These are phyloP conservation scores for Conus canariensis DNA, from an alignment of 2,888 invertebrate species.

Conservation along the genomic window DNA sequence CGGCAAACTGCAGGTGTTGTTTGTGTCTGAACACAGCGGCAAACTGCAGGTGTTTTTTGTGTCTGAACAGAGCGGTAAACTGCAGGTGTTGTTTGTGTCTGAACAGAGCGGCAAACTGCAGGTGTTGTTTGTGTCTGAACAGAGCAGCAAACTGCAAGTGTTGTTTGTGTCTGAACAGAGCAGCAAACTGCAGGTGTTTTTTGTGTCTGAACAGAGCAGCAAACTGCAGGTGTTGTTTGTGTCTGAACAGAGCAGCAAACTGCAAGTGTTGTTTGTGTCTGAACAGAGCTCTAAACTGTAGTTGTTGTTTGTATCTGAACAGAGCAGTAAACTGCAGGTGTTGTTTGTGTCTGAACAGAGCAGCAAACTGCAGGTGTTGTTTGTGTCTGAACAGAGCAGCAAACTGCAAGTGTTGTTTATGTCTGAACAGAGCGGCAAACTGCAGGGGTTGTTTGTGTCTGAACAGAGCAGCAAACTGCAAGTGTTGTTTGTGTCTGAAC, in stretches of 20 bases:
- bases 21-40: neutral
- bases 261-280: conserved; percentile 82
- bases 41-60: neutral
- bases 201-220: neutral
- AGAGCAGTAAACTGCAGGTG: no score
- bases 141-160: neutral
- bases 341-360: conserved; percentile 74
- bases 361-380: no score
- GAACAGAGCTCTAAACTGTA: conserved; percentile 10
- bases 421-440: neutral
- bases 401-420: neutral
- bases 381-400: neutral
- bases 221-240: conserved; percentile 80
- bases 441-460: neutral
- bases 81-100: conserved; percentile 84
- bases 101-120: neutral
- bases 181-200: conserved; percentile 83
- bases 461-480: neutral
- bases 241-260: conserved; percentile 84
- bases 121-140: neutral
- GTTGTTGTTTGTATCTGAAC: no score
- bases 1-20: neutral
- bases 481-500: neutral
- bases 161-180: conserved; percentile 86
- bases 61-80: conserved; percentile 83